Evolutionary conservation across 2,113 vertebrate genomes (phyloP).

Genomic region (Eulemur rufifrons): DNA sequence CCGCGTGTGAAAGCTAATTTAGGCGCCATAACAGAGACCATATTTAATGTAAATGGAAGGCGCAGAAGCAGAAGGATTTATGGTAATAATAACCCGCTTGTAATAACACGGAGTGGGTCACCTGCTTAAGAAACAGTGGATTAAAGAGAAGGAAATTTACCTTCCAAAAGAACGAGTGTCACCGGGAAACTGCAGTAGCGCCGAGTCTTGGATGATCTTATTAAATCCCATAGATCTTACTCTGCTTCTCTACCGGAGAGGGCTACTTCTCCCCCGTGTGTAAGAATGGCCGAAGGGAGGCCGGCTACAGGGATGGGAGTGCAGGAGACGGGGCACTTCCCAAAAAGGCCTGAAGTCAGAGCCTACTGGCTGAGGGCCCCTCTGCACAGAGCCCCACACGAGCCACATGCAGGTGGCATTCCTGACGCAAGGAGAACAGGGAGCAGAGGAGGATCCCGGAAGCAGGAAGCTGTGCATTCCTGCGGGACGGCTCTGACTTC

Average conservation of each 20-base stretch:
- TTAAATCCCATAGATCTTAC: conserved; percentile 74
- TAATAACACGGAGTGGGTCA: conserved; percentile 77
- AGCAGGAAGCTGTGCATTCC: not conserved
- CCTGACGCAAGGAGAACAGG: rapidly evolving
- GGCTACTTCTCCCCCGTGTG: not conserved
- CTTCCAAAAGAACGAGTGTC: conserved; percentile 57
- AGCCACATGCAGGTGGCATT: rapidly evolving
- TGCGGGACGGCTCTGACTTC: not conserved
- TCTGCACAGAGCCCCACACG: not conserved
- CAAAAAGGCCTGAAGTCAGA: not conserved
- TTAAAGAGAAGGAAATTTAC: conserved; percentile 72
- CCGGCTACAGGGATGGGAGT: not conserved
- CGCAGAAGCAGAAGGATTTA: conserved; percentile 77
- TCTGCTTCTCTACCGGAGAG: not conserved
- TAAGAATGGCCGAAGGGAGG: not conserved
- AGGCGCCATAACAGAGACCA: conserved; percentile 65
- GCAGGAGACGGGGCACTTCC: not conserved
- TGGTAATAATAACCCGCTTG: conserved; percentile 77
- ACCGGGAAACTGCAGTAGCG: not conserved
- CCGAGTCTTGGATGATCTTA: conserved; percentile 59
- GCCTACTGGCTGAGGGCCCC: rapidly evolving
- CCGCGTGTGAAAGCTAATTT: conserved; percentile 77
- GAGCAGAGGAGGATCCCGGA: no score
- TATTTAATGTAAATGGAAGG: conserved; percentile 78
- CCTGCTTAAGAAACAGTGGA: conserved; percentile 71